Evolutionary conservation across 1,140 invertebrate species (phyloP).

Genomic region (Meloidogyne hapla): DNA sequence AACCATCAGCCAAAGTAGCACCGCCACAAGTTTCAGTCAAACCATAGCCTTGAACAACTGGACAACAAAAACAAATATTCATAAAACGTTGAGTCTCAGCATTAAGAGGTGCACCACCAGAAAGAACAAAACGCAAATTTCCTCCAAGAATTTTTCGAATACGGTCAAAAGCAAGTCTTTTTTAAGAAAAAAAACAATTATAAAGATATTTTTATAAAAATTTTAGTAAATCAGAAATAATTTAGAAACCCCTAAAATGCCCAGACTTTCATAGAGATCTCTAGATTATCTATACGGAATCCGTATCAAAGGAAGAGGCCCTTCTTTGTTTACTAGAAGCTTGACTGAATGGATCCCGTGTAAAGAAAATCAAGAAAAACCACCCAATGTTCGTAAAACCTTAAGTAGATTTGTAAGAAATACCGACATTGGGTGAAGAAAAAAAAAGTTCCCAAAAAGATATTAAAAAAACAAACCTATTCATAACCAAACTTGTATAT

Average conservation of each 20-base stretch:
- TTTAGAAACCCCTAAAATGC: too few relatives aligned
- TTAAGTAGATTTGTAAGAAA: too few relatives aligned
- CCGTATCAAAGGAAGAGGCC: background rate
- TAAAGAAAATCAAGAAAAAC: too few relatives aligned
- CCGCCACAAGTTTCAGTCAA: constrained; percentile 93
- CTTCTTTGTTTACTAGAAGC: background rate
- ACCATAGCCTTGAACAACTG: constrained; percentile 90
- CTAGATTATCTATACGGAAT: too few relatives aligned
- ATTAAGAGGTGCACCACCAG: constrained; percentile 90
- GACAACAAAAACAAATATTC: constrained; percentile 84
- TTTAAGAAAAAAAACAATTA: constrained; percentile 41
- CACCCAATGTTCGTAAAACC: too few relatives aligned
- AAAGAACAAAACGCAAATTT: constrained; percentile 78
- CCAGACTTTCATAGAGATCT: too few relatives aligned
- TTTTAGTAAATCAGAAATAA: background rate
- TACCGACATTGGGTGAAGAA: too few relatives aligned
- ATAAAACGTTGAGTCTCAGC: constrained; percentile 91
- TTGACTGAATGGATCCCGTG: too few relatives aligned
- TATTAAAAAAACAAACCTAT: constrained; percentile 67
- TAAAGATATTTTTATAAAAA: background rate
- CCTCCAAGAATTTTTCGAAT: constrained; percentile 82
- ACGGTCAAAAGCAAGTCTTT: constrained; percentile 75
- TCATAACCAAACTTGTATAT: constrained; percentile 78
- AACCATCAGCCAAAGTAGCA: constrained; percentile 82
- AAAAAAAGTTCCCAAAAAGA: background rate